phyloP scores from a whole-genome alignment of 2,888 invertebrate genomes.

The Galeruca laticollis region DNA sequence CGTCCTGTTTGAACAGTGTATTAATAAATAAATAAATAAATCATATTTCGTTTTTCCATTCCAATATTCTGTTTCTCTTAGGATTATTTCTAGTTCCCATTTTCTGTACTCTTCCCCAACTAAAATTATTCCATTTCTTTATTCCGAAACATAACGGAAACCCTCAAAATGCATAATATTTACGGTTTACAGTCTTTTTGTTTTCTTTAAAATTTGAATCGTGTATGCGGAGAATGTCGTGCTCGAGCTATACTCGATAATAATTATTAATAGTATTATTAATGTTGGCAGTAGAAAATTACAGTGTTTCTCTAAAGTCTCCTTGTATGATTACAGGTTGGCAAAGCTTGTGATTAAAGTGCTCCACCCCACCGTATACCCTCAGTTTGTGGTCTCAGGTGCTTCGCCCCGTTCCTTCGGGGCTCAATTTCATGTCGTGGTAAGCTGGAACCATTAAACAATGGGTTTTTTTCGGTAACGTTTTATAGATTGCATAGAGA shows the following conservation, averaged over 20 bases:
- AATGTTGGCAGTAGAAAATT: slow-evolving; percentile 50
- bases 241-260: slow-evolving; percentile 50
- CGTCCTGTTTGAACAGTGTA: too few relatives aligned
- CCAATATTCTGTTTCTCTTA: too few relatives aligned
- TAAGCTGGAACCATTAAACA: slow-evolving; percentile 39
- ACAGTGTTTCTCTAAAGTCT: slow-evolving; percentile 47
- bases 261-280: slow-evolving; percentile 53
- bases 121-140: too few relatives aligned
- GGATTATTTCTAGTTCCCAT: too few relatives aligned
- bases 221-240: slow-evolving; percentile 38
- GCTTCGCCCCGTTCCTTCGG: slow-evolving; percentile 40
- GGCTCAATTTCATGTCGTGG: slow-evolving; percentile 44
- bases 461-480: slow-evolving; percentile 44
- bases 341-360: slow-evolving; percentile 51
- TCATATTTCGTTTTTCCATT: too few relatives aligned
- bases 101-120: too few relatives aligned
- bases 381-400: slow-evolving; percentile 45
- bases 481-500: slow-evolving; percentile 44
- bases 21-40: too few relatives aligned
- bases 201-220: too few relatives aligned
- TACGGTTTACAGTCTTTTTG: too few relatives aligned
- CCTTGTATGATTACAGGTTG: slow-evolving; percentile 49
- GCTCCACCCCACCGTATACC: slow-evolving; percentile 42
- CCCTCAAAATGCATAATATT: too few relatives aligned
- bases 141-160: too few relatives aligned